A percentile compares a stretch with the other conserved stretches of the same genome.
Conservation (phyloP, 1,140 invertebrate genomes). For the Steinernema khuongi region DNA sequence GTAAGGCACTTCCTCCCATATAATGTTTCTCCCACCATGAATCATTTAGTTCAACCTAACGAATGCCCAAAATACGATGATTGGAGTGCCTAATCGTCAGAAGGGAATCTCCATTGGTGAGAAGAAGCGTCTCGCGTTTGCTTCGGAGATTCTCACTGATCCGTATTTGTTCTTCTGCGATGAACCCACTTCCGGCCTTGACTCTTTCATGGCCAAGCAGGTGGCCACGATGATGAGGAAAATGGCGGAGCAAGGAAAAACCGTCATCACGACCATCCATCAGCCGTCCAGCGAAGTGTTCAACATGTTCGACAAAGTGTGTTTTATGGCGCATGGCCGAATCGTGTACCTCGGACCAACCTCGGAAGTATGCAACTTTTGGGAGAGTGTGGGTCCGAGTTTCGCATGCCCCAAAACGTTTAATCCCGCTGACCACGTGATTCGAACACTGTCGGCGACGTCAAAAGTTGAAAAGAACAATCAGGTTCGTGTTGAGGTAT, state of each 20-base stretch:
- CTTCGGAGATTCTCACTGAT: slow-evolving; percentile 68
- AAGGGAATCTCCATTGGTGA: slow-evolving; percentile 67
- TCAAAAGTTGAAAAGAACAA: slow-evolving; percentile 60
- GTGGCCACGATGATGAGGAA: not conserved
- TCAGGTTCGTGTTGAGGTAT: slow-evolving; percentile 50
- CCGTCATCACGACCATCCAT: slow-evolving; percentile 75
- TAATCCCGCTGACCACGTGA: slow-evolving; percentile 70
- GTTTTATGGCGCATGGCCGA: slow-evolving; percentile 58
- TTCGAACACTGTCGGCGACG: slow-evolving; percentile 65
- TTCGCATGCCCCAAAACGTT: slow-evolving; percentile 66
- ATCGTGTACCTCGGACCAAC: slow-evolving; percentile 43
- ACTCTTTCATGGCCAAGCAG: slow-evolving; percentile 71
- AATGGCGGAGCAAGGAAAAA: slow-evolving; percentile 62
- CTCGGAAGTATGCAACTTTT: slow-evolving; percentile 38
- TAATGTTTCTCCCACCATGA: slow-evolving; percentile 75
- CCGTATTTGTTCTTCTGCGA: slow-evolving; percentile 73
- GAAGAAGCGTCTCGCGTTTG: slow-evolving; percentile 61
- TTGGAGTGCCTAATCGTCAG: slow-evolving; percentile 72
- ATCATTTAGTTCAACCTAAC: slow-evolving; percentile 73
- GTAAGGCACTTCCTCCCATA: slow-evolving; percentile 59
- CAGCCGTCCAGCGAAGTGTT: slow-evolving; percentile 78
- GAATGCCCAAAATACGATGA: slow-evolving; percentile 68
- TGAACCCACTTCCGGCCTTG: slow-evolving; percentile 74
- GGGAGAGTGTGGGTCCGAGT: slow-evolving; percentile 62
- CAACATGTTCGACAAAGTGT: slow-evolving; percentile 69